phyloP scores from a whole-genome alignment of 2,113 vertebrate genomes.

The Salvelinus sp. region DNA sequence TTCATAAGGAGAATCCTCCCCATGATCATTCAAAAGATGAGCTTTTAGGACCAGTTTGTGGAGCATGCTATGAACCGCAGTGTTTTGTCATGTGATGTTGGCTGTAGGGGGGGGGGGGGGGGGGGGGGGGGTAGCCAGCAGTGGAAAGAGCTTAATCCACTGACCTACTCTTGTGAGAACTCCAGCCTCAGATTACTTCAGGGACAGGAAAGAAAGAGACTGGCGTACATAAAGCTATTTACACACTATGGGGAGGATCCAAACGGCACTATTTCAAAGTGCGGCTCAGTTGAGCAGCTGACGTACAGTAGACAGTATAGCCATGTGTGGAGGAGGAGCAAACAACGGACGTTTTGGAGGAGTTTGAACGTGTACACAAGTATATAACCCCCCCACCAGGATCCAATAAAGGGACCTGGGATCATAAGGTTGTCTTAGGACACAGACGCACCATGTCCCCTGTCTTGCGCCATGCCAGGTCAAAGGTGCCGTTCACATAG shows the following conservation, averaged over 20 bases:
- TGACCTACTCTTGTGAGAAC: slow-evolving; percentile 75
- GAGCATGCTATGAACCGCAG: slow-evolving; percentile 13
- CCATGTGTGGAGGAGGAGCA: no score
- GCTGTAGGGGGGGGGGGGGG: slow-evolving; percentile 36
- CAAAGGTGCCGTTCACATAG: slow-evolving; percentile 90
- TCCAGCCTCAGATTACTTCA: slow-evolving; percentile 69
- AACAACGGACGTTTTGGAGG: no score
- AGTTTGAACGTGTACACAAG: no score
- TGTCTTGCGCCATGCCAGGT: slow-evolving; percentile 81
- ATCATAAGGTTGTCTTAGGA: not conserved
- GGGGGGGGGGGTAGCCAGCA: slow-evolving; percentile 49
- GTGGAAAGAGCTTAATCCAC: slow-evolving; percentile 72
- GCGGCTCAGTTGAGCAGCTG: no score
- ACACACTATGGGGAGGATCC: not conserved
- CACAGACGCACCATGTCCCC: slow-evolving; percentile 74
- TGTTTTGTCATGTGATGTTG: slow-evolving; percentile 23
- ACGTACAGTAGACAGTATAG: no score
- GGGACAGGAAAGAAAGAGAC: slow-evolving; percentile 56
- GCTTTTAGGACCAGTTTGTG: slow-evolving; percentile 38
- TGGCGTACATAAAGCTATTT: slow-evolving; percentile 17
- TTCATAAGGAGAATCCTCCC: slow-evolving; percentile 11
- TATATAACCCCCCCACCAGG: no score
- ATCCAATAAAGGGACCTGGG: not conserved
- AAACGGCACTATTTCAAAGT: no score
- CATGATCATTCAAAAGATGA: slow-evolving; percentile 12